These are phyloP conservation scores for Porites cylindrica DNA, from an alignment of 92 coral and sea anemone genomes.

Conservation along the genomic window DNA sequence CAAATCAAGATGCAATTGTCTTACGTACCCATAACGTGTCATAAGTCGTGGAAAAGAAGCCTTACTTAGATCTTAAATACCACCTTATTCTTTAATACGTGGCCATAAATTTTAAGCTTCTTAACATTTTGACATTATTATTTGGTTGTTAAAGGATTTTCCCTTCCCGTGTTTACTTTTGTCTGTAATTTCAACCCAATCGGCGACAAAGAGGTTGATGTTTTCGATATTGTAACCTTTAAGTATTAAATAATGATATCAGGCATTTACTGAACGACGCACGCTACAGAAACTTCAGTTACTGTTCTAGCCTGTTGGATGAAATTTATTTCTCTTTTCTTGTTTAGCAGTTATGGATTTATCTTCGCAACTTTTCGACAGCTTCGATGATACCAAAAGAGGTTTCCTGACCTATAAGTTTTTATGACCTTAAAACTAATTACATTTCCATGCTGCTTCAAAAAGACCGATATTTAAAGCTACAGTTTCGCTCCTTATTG, in stretches of 20 bases:
- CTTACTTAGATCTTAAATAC: neutral
- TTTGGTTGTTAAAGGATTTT: slow-evolving; percentile 6
- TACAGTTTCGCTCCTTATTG: no score
- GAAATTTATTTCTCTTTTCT: neutral
- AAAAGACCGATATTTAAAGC: neutral
- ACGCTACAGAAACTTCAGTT: neutral
- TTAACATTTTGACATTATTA: neutral
- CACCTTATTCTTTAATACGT: neutral
- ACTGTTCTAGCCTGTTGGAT: neutral
- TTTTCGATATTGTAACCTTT: neutral
- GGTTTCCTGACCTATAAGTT: neutral
- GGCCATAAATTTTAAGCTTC: neutral
- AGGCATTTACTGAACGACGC: neutral
- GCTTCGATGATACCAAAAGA: neutral
- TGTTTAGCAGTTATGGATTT: neutral
- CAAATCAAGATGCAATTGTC: neutral
- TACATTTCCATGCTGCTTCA: slow-evolving; percentile 21
- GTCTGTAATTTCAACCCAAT: neutral
- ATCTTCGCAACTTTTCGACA: neutral
- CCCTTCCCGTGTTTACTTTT: slow-evolving; percentile 21
- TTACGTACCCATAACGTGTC: neutral
- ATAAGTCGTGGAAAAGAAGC: neutral
- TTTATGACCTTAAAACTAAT: neutral
- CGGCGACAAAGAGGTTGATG: neutral
- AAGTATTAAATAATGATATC: neutral